Base-by-base conservation (phyloP, 2,113 vertebrate genomes). In the Morone chrysops region DNA sequence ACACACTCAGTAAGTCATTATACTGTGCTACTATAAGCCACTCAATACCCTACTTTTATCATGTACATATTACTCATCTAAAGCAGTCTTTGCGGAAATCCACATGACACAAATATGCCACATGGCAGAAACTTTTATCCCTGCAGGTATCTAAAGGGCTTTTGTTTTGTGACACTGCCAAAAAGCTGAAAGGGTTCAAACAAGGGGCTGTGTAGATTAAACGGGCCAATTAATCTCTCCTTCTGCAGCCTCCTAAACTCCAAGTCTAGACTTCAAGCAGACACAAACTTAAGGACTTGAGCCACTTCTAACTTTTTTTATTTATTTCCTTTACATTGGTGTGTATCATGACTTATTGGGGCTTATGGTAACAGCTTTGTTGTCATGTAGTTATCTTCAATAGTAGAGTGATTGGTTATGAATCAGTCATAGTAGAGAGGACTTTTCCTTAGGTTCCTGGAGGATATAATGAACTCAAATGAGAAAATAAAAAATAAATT, bases 241-340 rank as follows among this genome's bases (percentile, higher is more conserved):
- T 74, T 82, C 71, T 83, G 73, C 80, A 77, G 65, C 47, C 85
- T 78, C 22, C 38, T 56, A 65, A 83, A n/a, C 62, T 74, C 62
- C 4, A 50, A 70, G 90, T 90, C 60, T 89, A 80, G 76, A 91
- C 79, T 89, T 92, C 90, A 90, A 92, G 84, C 56, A 65, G 67
- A 69, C 50, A 60, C 50, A 67, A 88, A 92, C 74, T 63, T 86
- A 36, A 90, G 74, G 65, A 83, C 76, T 84, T 83, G 74, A 90
- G 81, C 84, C 88, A 90, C 83, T 89, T 87, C 81, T 66, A 69
- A 70, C 61, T 56, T 63, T 72, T 43, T 60, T 63, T 40, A 74
- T 63, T 43, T 65, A 78, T 20, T 9, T 10, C 18, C 47, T 50
- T 65, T 22, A 65, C 66, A 65, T 16, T 63, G 20, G 45, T 51